phyloP scores from a whole-genome alignment of 2,888 invertebrate species.

The Polietes domitor region DNA sequence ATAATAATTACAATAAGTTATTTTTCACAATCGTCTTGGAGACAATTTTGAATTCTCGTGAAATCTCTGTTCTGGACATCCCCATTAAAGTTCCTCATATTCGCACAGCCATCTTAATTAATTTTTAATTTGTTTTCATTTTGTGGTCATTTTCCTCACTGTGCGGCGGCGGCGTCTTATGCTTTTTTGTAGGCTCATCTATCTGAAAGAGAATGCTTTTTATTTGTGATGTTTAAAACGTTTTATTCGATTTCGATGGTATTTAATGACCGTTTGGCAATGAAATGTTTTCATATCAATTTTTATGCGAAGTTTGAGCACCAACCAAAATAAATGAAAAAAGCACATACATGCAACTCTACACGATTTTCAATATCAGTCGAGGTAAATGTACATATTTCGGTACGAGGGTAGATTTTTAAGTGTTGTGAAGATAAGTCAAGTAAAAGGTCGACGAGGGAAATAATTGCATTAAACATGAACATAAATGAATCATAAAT shows the following conservation, averaged over 20 bases:
- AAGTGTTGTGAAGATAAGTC: background rate
- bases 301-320: constrained; percentile 31
- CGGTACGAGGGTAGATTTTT: background rate
- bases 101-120: too few relatives aligned
- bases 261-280: constrained; percentile 49
- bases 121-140: too few relatives aligned
- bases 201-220: constrained; percentile 41
- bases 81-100: too few relatives aligned
- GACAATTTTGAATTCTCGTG: too few relatives aligned
- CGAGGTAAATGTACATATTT: background rate
- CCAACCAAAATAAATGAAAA: background rate
- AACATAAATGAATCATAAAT: background rate
- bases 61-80: too few relatives aligned
- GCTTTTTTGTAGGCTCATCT: constrained; percentile 9
- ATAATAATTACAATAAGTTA: too few relatives aligned
- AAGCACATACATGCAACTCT: background rate
- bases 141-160: too few relatives aligned
- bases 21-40: too few relatives aligned
- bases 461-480: too few relatives aligned
- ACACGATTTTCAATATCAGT: background rate
- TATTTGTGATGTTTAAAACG: constrained; percentile 23
- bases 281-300: constrained; percentile 62
- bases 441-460: too few relatives aligned
- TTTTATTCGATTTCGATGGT: constrained; percentile 33
- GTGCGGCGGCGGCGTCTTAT: constrained; percentile 10